Evolutionary conservation across 2,888 invertebrate genomes (phyloP), one percentile per base, ranked within the genome.

Genomic region (Eilema griseolum): DNA sequence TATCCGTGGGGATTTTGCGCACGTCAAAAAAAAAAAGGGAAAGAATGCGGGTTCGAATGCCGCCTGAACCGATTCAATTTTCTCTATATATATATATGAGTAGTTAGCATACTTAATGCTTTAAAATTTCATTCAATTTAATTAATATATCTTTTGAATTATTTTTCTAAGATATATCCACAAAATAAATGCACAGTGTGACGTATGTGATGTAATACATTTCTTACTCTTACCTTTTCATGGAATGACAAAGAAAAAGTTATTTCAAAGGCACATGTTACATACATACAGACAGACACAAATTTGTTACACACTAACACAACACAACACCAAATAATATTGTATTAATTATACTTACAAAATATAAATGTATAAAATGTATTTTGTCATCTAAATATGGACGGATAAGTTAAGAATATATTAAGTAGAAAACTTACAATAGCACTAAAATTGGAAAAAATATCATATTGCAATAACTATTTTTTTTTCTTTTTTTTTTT

Each of bases 261-360:
- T 20, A 20, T 46, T 20, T 12, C 1, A 16, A 52, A 61, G n/a
- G 23, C 14, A 61, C 23, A 33, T 23, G 5, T 23, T 23, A 61
- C 14, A 7, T 23, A n/a, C 23, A 33, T 14, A 61, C 12, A 5
- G 14, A 28, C 31, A 33, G 20, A 41, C n/a, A n/a, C n/a, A 20
- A 63, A 4, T 24, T 67, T 24, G 57, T 66, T 65, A 70, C n/a
- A 61, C 14, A 62, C 70, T 70, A 66, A 70, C 56, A 66, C 37
- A 66, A 61, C 60, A 57, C 23, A 31, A 66, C 61, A 70, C 66
- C 26, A 46, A 65, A 28, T 4, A 52, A 52, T 59, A 24, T 69
- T 65, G 33, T 66, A 69, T 56, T 3, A 41, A 23, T 59, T 37
- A 60, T 41, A 37, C 11, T 41, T 59, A 23, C 46, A 46, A 41